phyloP scores from a whole-genome alignment of 35 echinoderm and acorn worm species.

The Ophiothrix spiculata region DNA sequence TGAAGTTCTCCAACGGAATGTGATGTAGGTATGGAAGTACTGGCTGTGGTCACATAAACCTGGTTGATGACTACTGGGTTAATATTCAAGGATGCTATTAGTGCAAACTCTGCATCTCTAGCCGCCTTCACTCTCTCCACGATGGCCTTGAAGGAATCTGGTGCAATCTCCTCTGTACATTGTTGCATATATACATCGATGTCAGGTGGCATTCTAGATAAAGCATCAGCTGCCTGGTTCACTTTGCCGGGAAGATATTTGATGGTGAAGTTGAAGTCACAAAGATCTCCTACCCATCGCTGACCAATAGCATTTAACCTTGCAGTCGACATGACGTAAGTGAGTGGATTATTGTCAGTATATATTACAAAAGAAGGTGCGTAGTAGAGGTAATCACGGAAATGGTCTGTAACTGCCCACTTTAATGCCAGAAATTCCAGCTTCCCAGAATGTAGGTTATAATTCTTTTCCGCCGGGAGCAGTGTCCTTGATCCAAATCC shows the following conservation, averaged over 20 bases:
- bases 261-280: constrained; percentile 60
- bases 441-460: constrained; percentile 62
- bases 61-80: no score
- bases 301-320: constrained; percentile 67
- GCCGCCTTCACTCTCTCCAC: constrained; percentile 16
- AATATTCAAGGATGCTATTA: constrained; percentile 2
- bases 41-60: no score
- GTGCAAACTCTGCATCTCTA: constrained; percentile 19
- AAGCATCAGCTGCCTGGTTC: constrained; percentile 50
- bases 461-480: constrained; percentile 60
- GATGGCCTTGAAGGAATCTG: constrained; percentile 21
- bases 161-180: constrained; percentile 50
- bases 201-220: constrained; percentile 38
- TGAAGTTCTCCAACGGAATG: constrained; percentile 2
- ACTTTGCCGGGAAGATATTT: constrained; percentile 43
- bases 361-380: constrained; percentile 47
- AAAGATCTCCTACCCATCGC: constrained; percentile 58
- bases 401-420: constrained; percentile 66
- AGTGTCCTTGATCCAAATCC: constrained; percentile 52
- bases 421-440: constrained; percentile 67
- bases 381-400: constrained; percentile 65
- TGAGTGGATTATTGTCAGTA: constrained; percentile 70
- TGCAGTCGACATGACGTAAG: constrained; percentile 53
- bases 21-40: neutral
- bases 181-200: neutral